Percentiles rank a stretch among this genome's conserved stretches.
These are phyloP conservation scores for Heliconius nattereri DNA, from an alignment of 1,140 invertebrate genomes.

Conservation along the genomic window DNA sequence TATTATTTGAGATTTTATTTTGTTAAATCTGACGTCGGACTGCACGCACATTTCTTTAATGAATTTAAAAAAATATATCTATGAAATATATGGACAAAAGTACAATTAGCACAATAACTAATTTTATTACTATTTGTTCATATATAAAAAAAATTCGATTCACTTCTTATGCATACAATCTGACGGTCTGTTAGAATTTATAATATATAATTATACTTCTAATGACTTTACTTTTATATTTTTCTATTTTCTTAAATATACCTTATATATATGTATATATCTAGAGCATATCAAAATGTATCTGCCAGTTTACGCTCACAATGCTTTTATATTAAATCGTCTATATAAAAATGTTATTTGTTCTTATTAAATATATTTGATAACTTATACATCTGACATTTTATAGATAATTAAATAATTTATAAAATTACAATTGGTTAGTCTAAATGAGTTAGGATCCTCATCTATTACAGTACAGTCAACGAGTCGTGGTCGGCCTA, in stretches of 20 bases:
- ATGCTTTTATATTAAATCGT: neutral
- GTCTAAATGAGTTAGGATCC: neutral
- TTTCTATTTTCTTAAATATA: neutral
- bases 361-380: no score
- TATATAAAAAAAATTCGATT: neutral
- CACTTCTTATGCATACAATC: neutral
- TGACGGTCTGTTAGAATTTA: conserved; percentile 1
- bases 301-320: neutral
- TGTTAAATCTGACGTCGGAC: neutral
- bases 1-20: conserved; percentile 25
- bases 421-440: neutral
- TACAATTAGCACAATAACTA: neutral
- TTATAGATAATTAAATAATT: neutral
- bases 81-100: neutral
- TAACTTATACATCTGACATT: no score
- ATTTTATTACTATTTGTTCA: neutral
- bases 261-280: neutral
- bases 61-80: neutral
- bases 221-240: neutral
- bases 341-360: no score
- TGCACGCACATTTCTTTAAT: neutral
- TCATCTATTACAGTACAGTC: no score
- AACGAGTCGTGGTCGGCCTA: no score
- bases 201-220: neutral
- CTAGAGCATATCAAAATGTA: neutral